phyloP scores from a whole-genome alignment of 2,113 vertebrate species.

The Perccottus glenii region DNA sequence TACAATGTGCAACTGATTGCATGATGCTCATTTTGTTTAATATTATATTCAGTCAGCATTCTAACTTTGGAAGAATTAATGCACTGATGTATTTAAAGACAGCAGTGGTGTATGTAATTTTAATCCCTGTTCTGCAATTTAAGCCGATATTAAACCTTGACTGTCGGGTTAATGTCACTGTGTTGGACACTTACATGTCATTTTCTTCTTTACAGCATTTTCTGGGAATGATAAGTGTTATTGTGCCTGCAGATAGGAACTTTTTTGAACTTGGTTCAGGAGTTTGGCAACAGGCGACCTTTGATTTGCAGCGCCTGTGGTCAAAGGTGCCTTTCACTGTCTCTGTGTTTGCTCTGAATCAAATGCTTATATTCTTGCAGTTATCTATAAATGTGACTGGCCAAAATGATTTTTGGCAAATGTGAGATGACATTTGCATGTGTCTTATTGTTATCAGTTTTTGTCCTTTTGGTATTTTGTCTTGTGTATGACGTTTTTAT shows the following conservation, averaged over 20 bases:
- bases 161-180: not conserved
- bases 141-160: too few species aligned
- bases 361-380: slow-evolving; percentile 41
- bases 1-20: too few species aligned
- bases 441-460: not conserved
- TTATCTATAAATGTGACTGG: slow-evolving; percentile 4
- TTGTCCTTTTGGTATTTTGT: not conserved
- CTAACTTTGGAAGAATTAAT: not conserved
- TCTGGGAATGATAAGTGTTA: slow-evolving; percentile 38
- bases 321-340: slow-evolving; percentile 73
- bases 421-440: not conserved
- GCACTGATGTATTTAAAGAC: not conserved
- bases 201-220: slow-evolving; percentile 15
- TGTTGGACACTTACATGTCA: not conserved
- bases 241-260: slow-evolving; percentile 39
- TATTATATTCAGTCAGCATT: not conserved
- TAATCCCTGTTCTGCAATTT: too few species aligned
- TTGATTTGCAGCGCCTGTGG: slow-evolving; percentile 64
- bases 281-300: slow-evolving; percentile 73
- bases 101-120: too few species aligned
- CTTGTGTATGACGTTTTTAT: slow-evolving; percentile 15
- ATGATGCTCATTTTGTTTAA: not conserved
- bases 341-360: slow-evolving; percentile 64
- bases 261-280: slow-evolving; percentile 67
- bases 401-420: slow-evolving; percentile 18